phyloP scores from a whole-genome alignment of 2,113 vertebrate species.

The Tiliqua scincoides region DNA sequence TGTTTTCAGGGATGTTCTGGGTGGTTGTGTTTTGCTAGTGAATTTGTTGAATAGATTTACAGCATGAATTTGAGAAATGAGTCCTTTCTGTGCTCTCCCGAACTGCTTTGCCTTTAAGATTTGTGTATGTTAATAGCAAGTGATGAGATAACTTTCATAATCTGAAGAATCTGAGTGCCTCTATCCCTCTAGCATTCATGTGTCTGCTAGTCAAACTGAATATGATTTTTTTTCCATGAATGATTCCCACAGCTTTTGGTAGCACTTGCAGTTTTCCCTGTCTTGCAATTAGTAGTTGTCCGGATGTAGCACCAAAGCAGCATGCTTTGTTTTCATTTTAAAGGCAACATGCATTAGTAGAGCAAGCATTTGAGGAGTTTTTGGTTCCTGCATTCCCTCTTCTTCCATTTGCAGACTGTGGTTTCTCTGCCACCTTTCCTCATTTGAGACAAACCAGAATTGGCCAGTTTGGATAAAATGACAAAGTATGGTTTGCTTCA shows the following conservation, averaged over 20 bases:
- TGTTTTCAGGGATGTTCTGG: not conserved
- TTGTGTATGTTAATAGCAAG: not conserved
- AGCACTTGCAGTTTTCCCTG: not conserved
- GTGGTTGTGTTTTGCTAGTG: not conserved
- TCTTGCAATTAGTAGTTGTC: not conserved
- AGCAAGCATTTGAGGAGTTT: no score
- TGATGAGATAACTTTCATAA: not conserved
- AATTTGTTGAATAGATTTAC: no score
- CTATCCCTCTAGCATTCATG: not conserved
- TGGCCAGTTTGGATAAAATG: no score
- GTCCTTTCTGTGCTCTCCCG: not conserved
- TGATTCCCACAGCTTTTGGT: not conserved
- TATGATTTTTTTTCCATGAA: not conserved
- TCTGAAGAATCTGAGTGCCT: not conserved
- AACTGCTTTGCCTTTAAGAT: no score
- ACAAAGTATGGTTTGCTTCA: no score
- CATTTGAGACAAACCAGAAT: no score
- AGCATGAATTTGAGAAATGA: not conserved
- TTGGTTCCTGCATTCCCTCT: no score
- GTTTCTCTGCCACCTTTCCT: no score
- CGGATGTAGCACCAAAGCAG: not conserved
- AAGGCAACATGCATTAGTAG: no score
- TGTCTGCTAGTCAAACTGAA: not conserved
- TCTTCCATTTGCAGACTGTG: not conserved
- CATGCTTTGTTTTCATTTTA: no score